Evolutionary conservation across 2,113 vertebrate genomes (phyloP).

Genomic region (Thunnus maccoyii): DNA sequence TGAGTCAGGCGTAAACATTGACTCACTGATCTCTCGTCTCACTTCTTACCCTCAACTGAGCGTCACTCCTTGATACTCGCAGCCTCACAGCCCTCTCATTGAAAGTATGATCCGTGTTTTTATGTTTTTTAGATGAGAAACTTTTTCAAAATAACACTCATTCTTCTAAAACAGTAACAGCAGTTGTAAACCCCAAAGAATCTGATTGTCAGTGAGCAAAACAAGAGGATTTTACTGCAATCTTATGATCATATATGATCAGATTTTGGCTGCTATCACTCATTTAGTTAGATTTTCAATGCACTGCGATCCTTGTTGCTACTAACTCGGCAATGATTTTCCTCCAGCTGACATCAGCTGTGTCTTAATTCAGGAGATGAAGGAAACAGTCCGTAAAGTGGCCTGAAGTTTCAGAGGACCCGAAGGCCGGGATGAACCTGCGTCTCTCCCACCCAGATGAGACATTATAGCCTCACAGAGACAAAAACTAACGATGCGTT

Average conservation of each 20-base stretch:
- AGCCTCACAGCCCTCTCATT: constrained; percentile 1
- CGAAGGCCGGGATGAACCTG: not conserved
- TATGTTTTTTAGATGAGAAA: not conserved
- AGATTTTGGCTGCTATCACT: no score
- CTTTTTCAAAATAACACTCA: not conserved
- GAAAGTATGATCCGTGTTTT: not conserved
- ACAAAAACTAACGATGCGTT: not conserved
- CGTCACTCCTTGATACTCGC: constrained; percentile 7
- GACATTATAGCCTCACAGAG: not conserved
- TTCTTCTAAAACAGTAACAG: not conserved
- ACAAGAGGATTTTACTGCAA: not conserved
- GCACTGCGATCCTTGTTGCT: not conserved
- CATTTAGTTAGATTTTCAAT: no score
- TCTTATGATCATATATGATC: not conserved
- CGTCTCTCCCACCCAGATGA: not conserved
- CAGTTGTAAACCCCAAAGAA: not conserved
- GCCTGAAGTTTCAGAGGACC: not conserved
- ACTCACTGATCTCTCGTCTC: constrained; percentile 45
- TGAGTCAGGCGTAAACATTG: constrained; percentile 54
- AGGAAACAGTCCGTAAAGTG: no score
- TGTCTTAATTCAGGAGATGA: not conserved
- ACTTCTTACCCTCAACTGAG: not conserved
- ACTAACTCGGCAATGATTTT: not conserved
- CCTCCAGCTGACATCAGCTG: not conserved
- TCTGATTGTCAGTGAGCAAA: not conserved